phyloP scores from a whole-genome alignment of 2,797 vertebrate genomes.

The Acanthiza pusilla region DNA sequence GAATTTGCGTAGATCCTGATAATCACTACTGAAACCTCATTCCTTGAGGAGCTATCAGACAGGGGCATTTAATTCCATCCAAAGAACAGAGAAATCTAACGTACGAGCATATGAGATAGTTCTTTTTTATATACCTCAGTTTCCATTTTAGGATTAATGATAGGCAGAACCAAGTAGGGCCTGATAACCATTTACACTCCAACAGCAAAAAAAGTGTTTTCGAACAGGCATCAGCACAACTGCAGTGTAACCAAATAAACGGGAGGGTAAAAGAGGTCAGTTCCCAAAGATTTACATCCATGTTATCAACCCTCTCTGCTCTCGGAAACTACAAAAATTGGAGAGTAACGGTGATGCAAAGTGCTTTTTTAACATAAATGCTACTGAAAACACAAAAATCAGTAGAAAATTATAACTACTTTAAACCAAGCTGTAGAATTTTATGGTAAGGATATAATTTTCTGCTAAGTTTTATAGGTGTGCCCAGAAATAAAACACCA shows the following conservation, averaged over 20 bases:
- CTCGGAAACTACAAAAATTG: not conserved
- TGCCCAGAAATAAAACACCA: conserved; percentile 57
- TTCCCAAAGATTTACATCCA: not conserved
- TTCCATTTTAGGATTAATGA: not conserved
- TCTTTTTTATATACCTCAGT: not conserved
- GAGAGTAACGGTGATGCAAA: not conserved
- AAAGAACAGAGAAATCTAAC: not conserved
- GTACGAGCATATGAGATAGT: not conserved
- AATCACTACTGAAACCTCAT: not conserved
- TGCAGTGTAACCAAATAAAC: not conserved
- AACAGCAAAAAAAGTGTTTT: not conserved
- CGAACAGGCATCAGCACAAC: not conserved
- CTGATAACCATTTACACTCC: not conserved
- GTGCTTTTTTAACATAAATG: not conserved
- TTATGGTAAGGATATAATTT: conserved; percentile 58
- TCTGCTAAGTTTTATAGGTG: conserved; percentile 50
- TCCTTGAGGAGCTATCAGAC: not conserved
- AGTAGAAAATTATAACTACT: conserved; percentile 55
- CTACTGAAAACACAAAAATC: conserved; percentile 31
- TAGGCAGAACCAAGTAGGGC: not conserved
- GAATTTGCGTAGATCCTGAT: not conserved
- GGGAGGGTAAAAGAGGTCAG: not conserved
- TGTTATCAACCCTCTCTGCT: not conserved
- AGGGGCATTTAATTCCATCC: not conserved
- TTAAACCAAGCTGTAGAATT: conserved; percentile 48